Percentiles rank a stretch among this genome's conserved stretches.
phyloP scores from a whole-genome alignment of 2,888 invertebrate species.

The Hoplodrina blanda region DNA sequence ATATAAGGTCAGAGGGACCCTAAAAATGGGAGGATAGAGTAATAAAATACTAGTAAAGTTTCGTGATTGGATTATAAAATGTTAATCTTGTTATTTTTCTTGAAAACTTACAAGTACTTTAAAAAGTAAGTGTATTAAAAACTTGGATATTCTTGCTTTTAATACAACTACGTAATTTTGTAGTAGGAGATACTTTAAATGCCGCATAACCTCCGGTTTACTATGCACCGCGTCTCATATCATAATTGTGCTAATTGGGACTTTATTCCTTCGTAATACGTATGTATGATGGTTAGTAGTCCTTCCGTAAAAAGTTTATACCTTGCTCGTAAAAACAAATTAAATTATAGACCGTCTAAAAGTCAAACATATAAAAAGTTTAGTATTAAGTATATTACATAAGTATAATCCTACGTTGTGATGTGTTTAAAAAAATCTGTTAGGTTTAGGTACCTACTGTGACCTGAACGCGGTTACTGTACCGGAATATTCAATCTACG shows the following conservation, averaged over 20 bases:
- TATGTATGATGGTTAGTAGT: neutral
- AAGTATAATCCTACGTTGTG: no score
- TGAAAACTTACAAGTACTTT: slow-evolving; percentile 41
- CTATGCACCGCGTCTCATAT: neutral
- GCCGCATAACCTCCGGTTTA: neutral
- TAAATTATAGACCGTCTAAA: neutral
- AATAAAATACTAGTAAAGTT: slow-evolving; percentile 67
- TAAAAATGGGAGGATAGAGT: slow-evolving; percentile 66
- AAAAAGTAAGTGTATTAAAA: slow-evolving; percentile 28
- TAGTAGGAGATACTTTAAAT: neutral
- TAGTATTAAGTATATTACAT: no score
- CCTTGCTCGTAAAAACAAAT: neutral
- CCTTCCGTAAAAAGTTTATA: neutral
- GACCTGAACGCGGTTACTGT: no score
- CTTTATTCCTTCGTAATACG: slow-evolving; percentile 10
- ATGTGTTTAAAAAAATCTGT: no score
- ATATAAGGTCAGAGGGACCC: slow-evolving; percentile 69
- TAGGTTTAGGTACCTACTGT: no score
- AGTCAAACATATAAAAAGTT: no score
- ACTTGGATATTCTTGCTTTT: slow-evolving; percentile 23
- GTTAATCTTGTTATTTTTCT: slow-evolving; percentile 48
- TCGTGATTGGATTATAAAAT: slow-evolving; percentile 64
- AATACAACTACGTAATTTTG: slow-evolving; percentile 12
- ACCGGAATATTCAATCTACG: no score
- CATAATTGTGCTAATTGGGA: neutral